A percentile compares a stretch with the other conserved stretches of the same genome.
These are phyloP conservation scores for Propithecus deckenii DNA, from an alignment of 2,797 vertebrate species.

Conservation along the genomic window DNA sequence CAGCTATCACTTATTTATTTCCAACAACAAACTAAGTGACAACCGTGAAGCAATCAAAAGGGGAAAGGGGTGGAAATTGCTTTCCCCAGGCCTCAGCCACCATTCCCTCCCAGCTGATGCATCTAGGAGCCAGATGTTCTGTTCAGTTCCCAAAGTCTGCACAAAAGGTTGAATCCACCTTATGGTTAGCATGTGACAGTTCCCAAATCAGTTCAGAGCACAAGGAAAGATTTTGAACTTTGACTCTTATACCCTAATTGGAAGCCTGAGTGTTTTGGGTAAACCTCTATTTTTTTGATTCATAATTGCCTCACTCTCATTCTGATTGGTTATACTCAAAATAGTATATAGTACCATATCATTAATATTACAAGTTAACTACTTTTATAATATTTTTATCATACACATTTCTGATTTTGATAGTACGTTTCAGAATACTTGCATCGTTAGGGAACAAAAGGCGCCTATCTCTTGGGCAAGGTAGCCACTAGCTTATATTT, in stretches of 20 bases:
- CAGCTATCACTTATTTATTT: background rate
- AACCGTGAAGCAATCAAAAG: background rate
- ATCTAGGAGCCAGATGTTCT: background rate
- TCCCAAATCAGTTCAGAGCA: background rate
- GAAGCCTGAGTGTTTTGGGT: background rate
- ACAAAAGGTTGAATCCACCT: background rate
- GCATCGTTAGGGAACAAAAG: background rate
- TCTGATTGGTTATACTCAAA: background rate
- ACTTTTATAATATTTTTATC: background rate
- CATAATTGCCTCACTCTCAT: background rate
- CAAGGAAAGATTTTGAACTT: background rate
- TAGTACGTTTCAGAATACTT: background rate
- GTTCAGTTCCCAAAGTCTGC: background rate
- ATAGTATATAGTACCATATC: background rate
- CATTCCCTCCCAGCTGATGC: background rate
- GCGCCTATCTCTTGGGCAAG: background rate
- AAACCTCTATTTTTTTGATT: background rate
- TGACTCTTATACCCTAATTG: background rate
- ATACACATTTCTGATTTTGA: background rate
- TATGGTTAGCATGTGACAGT: background rate
- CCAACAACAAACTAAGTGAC: background rate
- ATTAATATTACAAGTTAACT: background rate
- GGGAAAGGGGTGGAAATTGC: fast-evolving
- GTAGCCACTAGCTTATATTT: background rate
- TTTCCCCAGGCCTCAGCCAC: background rate